Percentiles rank a stretch among this genome's conserved stretches.
Conservation (phyloP, 2,888 invertebrate genomes). For the Acleris emargana region DNA sequence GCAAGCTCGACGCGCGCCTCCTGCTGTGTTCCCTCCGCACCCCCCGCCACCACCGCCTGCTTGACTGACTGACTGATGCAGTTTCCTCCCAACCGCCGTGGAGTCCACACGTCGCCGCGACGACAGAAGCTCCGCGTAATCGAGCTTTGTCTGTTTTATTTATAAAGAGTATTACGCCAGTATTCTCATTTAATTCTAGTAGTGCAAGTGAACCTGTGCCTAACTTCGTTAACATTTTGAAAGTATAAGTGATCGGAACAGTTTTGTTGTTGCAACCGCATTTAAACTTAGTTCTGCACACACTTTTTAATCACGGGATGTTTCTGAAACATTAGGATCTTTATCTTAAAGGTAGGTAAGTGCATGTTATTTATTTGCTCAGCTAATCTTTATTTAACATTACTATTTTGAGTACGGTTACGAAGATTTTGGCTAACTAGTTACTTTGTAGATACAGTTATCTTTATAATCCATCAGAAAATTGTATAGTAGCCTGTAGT, state of each 20-base stretch:
- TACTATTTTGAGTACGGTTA: background rate
- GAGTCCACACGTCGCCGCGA: slow-evolving; percentile 49
- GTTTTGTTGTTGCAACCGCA: slow-evolving; percentile 64
- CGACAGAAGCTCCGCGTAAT: slow-evolving; percentile 65
- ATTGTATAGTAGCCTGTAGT: background rate
- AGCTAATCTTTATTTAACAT: background rate
- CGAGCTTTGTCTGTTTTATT: slow-evolving; percentile 73
- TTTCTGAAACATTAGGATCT: slow-evolving; percentile 63
- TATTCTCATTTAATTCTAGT: slow-evolving; percentile 46
- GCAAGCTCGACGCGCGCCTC: slow-evolving; percentile 40
- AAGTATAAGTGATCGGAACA: slow-evolving; percentile 58
- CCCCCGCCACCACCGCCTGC: slow-evolving; percentile 46
- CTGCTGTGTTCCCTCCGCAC: slow-evolving; percentile 41
- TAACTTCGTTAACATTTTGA: slow-evolving; percentile 43
- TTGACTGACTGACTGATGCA: slow-evolving; percentile 61
- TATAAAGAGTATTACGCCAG: slow-evolving; percentile 57
- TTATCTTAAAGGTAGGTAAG: slow-evolving; percentile 43
- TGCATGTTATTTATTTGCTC: slow-evolving; percentile 42
- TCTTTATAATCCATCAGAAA: background rate
- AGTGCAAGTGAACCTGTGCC: slow-evolving; percentile 56
- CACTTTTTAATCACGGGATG: slow-evolving; percentile 69
- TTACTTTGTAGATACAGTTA: background rate
- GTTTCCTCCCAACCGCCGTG: slow-evolving; percentile 62
- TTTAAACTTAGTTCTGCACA: slow-evolving; percentile 67
- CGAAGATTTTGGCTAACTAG: background rate